A percentile compares a stretch with the other conserved stretches of the same genome.
These are phyloP conservation scores for Pocillopora meandrina DNA, from an alignment of 92 coral and sea anemone genomes.

Conservation along the genomic window DNA sequence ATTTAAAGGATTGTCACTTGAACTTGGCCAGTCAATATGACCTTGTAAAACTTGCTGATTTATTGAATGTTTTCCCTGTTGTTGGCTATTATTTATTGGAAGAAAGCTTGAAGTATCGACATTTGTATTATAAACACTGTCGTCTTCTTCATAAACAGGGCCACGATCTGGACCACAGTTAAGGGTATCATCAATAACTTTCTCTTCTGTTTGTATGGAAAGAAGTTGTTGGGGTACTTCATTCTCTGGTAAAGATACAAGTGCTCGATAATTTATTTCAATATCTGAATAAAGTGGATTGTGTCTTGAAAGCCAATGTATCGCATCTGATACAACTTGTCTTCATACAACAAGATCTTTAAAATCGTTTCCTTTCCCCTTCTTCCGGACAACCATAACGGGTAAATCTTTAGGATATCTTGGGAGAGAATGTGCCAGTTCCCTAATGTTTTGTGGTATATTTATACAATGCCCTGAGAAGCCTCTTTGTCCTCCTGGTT, in stretches of 20 bases:
- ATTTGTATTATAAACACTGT: no score
- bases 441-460: conserved; percentile 43
- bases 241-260: conserved; percentile 51
- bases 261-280: conserved; percentile 32
- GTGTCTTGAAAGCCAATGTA: no score
- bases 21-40: conserved; percentile 52
- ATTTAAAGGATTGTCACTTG: no score
- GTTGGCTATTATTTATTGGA: conserved; percentile 41
- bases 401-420: conserved; percentile 47
- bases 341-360: no score
- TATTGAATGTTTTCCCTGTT: conserved; percentile 40
- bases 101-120: no score
- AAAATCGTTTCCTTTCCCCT: conserved; percentile 42
- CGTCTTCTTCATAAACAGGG: no score
- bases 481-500: no score
- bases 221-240: conserved; percentile 43
- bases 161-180: no score
- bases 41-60: conserved; percentile 35
- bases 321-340: no score
- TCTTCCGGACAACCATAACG: conserved; percentile 29
- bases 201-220: conserved; percentile 54
- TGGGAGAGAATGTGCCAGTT: conserved; percentile 46
- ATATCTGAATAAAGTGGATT: conserved; percentile 51
- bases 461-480: conserved; percentile 57
- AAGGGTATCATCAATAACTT: conserved; percentile 28